Evolutionary conservation across 2,888 invertebrate species (phyloP), one percentile per base, ranked within the genome.

Genomic region (Drosophila borealis): DNA sequence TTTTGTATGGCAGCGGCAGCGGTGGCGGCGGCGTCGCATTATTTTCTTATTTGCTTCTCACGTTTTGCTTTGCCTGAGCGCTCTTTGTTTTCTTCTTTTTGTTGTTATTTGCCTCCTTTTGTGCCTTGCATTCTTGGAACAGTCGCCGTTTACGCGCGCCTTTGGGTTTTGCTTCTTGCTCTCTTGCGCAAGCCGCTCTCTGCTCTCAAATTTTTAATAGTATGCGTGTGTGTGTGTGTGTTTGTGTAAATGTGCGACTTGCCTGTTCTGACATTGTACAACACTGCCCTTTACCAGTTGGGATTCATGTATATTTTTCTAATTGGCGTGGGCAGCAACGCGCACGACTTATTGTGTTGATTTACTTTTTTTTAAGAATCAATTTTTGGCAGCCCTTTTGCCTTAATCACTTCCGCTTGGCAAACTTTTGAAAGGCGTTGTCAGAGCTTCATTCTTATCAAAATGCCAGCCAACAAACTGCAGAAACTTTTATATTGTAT

Each of bases 181-280:
- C 85, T 79, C 60, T 60, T 56, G 72, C 89, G 70, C 87, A 88
- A 84, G 89, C 89, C 87, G 87, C 89, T 84, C 83, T 86, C 73
- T 39, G 48, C 71, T 78, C 85, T 79, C 86, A 79, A 59, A 77
- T 81, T 54, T 59, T 71, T 37, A 64, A 69, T 70, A 64, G 33
- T 48, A 54, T 37, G 51, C 59, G 60, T 62, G 53, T 33, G 59
- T 62, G 53, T 33, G 61, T 64, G 49, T 25, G 63, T 59, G 67
- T 70, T 54, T 39, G 50, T 69, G 64, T 29, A 36, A 34, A 45
- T 62, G 67, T 41, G 25, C 44, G 62, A 42, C 51, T 29, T 45
- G 69, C 34, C 53, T 55, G 57, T 73, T 74, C 56, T 54, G 55
- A 53, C 64, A 69, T 74, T 76, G 54, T 74, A 61, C 79, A 76